Conservation (phyloP, 1,140 invertebrate species). For the Goniozus legneri region DNA sequence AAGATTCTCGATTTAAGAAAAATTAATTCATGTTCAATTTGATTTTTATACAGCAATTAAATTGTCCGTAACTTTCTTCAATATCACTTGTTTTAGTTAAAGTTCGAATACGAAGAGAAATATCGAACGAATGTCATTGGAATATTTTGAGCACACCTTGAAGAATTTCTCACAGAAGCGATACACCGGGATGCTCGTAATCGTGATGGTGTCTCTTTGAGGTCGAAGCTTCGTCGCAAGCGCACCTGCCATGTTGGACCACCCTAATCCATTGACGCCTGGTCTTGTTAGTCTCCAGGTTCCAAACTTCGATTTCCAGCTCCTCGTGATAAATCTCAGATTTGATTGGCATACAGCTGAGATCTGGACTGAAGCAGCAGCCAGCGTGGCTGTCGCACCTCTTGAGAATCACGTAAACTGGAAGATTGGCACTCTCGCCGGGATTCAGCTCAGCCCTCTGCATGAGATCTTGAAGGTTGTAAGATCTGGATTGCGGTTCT, state of each 20-base stretch:
- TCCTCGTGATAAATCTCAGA: slow-evolving; percentile 27
- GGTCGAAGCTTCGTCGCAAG: no score
- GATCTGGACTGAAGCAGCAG: slow-evolving; percentile 22
- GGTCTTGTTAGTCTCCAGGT: slow-evolving; percentile 14
- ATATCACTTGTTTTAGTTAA: no score
- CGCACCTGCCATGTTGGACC: slow-evolving; percentile 32
- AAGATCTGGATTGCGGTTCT: slow-evolving; percentile 29
- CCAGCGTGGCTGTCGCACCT: slow-evolving; percentile 34
- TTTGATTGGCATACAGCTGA: slow-evolving; percentile 21
- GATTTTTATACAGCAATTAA: no score
- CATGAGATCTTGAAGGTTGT: slow-evolving; percentile 30
- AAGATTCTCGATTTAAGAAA: no score
- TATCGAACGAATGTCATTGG: no score
- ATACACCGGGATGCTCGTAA: no score
- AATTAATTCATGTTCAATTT: no score
- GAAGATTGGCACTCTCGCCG: slow-evolving; percentile 18
- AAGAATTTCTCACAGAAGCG: no score
- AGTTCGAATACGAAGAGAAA: no score
- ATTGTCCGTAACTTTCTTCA: no score
- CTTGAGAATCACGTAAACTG: slow-evolving; percentile 30
- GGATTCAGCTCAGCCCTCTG: slow-evolving; percentile 13
- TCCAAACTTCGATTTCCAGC: slow-evolving; percentile 24
- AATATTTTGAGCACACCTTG: no score
- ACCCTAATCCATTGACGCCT: slow-evolving; percentile 26
- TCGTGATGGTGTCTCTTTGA: no score